Conservation (phyloP, 2,797 vertebrate species). For the Phoxinus dragarum region DNA sequence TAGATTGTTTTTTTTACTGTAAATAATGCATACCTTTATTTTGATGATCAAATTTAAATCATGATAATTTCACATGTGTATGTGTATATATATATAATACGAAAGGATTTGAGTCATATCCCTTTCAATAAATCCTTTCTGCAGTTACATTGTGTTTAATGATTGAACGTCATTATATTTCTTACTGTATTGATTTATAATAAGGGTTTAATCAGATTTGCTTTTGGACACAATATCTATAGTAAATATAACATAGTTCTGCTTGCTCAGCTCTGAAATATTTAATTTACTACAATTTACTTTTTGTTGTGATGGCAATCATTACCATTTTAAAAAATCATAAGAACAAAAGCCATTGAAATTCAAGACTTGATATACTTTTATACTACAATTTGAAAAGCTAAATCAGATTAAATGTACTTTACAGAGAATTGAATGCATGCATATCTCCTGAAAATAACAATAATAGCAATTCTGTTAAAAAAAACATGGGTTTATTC, state of each 20-base stretch:
- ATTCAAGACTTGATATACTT: neutral
- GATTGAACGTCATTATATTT: neutral
- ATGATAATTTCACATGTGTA: constrained; percentile 35
- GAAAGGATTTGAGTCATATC: constrained; percentile 58
- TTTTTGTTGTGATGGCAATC: neutral
- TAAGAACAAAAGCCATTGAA: neutral
- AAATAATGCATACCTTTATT: constrained; percentile 79
- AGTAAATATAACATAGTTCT: neutral
- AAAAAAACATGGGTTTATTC: neutral
- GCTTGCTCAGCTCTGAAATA: neutral
- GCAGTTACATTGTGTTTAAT: constrained; percentile 24
- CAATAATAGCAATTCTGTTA: neutral
- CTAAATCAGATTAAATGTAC: neutral
- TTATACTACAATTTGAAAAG: neutral
- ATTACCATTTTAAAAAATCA: too few relatives aligned
- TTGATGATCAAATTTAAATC: constrained; percentile 57
- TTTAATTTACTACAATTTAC: neutral
- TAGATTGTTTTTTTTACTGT: constrained; percentile 73
- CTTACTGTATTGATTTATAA: neutral
- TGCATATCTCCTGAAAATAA: neutral
- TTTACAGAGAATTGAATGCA: neutral
- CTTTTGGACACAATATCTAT: neutral
- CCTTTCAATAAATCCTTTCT: constrained; percentile 69
- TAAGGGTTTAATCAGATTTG: neutral
- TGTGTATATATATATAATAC: constrained; percentile 52